phyloP scores from a whole-genome alignment of 2,888 invertebrate genomes.

The Gordius sp. region DNA sequence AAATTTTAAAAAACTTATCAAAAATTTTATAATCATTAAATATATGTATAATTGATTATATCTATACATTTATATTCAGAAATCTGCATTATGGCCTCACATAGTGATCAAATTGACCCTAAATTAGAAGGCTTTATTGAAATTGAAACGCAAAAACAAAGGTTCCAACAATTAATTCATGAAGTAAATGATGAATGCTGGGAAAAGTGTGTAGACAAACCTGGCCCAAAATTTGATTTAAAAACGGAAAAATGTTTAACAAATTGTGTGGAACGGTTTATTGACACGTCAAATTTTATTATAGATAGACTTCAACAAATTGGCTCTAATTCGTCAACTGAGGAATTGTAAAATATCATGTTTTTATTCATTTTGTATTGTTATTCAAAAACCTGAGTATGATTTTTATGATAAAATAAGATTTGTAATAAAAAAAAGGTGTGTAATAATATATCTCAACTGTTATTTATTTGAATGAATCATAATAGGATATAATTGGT shows the following conservation, averaged over 20 bases:
- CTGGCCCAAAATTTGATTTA: conserved; percentile 6
- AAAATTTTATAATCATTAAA: conserved; percentile 7
- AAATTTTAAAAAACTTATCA: conserved; percentile 10
- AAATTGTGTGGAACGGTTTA: conserved; percentile 11
- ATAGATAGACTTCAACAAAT: neutral
- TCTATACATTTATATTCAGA: neutral
- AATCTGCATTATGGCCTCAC: neutral
- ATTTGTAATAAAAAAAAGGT: too few species aligned
- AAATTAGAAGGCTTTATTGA: conserved; percentile 7
- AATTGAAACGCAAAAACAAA: conserved; percentile 11
- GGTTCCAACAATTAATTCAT: conserved; percentile 15
- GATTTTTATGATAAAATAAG: too few species aligned
- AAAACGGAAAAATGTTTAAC: conserved; percentile 6
- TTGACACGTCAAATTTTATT: conserved; percentile 12
- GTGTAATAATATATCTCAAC: too few species aligned
- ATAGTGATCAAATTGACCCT: too few species aligned
- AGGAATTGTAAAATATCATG: too few species aligned
- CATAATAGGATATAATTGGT: too few species aligned
- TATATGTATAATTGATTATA: neutral
- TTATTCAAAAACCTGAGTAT: too few species aligned
- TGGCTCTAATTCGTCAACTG: neutral
- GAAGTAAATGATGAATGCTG: conserved; percentile 13
- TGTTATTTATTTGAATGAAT: too few species aligned
- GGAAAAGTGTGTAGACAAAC: neutral
- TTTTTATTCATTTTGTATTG: too few species aligned